Base-by-base conservation (phyloP, 2,888 invertebrate genomes). In the Standfussiana lucernea region DNA sequence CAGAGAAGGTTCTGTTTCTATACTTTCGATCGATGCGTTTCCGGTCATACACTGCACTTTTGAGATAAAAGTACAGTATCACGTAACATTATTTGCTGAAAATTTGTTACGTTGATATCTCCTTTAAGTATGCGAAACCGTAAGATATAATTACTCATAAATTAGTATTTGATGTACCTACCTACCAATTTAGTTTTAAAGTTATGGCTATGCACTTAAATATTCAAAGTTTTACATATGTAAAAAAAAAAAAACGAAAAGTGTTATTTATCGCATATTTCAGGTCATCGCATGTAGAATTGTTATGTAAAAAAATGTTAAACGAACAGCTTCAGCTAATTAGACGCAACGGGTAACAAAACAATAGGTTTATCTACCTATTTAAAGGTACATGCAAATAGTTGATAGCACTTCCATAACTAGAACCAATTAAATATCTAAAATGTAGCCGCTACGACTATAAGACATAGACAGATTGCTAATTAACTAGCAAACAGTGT, bases 401-500 rank as follows among this genome's bases (percentile, higher is more conserved):
- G 40, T 72, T 61, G 24, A 70, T 70, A 66, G 37, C 35, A 24
- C 65, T 42, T 70, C 56, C 62, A 37, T 50, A 40, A 40, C 18
- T 66, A 62, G 53, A 77, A 66, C 40, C 69, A 75, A 77, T 75
- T 75, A 56, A 70, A 73, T 64, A 80, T 42, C 40, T 53, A 69
- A 68, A 56, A 70, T 70, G 72, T 64, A 64, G 42, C 65, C 56
- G 75, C 35, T 67, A 28, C 67, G n/a, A 70, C 59, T 71, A 67
- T 72, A 82, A 84, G 85, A 88, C 86, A 73, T 81, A 82, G 83
- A 85, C 75, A 81, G 78, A 87, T 89, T 79, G 81, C 83, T 84
- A 89, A 88, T 89, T 85, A 89, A 82, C 82, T 72, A 80, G 86
- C 79, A 87, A 86, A 88, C 86, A 88, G 82, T 85, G 79, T 83